phyloP scores from a whole-genome alignment of 1,140 invertebrate species.

The Araneus ventricosus region DNA sequence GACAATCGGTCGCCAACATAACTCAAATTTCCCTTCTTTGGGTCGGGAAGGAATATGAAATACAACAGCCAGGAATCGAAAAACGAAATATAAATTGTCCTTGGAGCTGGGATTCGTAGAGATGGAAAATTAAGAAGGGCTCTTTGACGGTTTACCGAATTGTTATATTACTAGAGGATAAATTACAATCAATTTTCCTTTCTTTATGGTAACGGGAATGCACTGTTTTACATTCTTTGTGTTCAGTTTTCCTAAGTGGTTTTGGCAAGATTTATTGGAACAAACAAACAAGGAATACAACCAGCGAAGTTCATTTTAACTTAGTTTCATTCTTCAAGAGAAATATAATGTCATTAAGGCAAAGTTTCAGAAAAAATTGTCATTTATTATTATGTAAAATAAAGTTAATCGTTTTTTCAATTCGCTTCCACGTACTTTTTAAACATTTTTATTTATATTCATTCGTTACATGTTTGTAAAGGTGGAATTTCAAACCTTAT shows the following conservation, averaged over 20 bases:
- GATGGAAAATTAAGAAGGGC: constrained; percentile 13
- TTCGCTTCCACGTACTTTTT: too few relatives aligned
- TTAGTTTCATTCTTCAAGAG: too few relatives aligned
- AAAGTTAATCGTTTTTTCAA: too few relatives aligned
- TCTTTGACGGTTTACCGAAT: constrained; percentile 34
- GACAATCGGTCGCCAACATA: constrained; percentile 20
- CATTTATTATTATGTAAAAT: too few relatives aligned
- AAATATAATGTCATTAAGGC: too few relatives aligned
- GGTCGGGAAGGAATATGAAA: constrained; percentile 3
- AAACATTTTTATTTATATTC: too few relatives aligned
- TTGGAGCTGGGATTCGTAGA: not conserved
- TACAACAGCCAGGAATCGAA: not conserved
- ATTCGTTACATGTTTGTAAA: too few relatives aligned
- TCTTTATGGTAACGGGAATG: not conserved
- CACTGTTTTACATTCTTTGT: not conserved
- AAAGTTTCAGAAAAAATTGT: too few relatives aligned
- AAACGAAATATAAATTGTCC: constrained; percentile 15
- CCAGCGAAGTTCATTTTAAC: too few relatives aligned
- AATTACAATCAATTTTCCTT: not conserved
- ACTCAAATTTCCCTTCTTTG: constrained; percentile 1
- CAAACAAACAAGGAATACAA: not conserved
- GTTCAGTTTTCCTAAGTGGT: not conserved
- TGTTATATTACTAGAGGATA: not conserved
- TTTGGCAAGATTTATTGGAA: not conserved
- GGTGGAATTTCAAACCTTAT: too few relatives aligned